phyloP scores from a whole-genome alignment of 2,113 vertebrate species.

The Pseudorhombus dupliciocellatus region DNA sequence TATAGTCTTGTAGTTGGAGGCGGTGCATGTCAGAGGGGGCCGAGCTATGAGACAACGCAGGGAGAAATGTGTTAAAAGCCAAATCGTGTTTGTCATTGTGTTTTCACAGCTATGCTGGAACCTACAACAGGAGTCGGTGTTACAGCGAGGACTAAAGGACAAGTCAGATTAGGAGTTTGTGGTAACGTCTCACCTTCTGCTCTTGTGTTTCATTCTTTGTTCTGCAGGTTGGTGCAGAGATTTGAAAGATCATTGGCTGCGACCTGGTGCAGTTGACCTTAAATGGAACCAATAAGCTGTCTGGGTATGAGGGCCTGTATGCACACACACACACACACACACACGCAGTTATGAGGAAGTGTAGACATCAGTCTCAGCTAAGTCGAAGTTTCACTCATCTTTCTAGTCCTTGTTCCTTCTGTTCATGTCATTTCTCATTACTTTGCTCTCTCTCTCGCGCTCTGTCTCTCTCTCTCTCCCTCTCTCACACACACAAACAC shows the following conservation, averaged over 20 bases:
- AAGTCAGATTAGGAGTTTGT: background rate
- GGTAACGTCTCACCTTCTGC: constrained; percentile 26
- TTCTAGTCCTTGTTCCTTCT: constrained; percentile 56
- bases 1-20: constrained; percentile 8
- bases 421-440: constrained; percentile 29
- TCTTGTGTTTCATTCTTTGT: constrained; percentile 30
- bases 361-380: constrained; percentile 80
- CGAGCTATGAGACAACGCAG: constrained; percentile 11
- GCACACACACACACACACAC: constrained; percentile 15
- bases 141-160: background rate
- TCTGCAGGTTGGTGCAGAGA: constrained; percentile 47
- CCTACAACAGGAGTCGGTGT: constrained; percentile 35
- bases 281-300: constrained; percentile 2
- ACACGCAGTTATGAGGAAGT: constrained; percentile 33
- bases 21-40: background rate
- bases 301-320: constrained; percentile 26
- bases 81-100: constrained; percentile 64
- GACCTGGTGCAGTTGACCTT: constrained; percentile 15
- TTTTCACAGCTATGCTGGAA: constrained; percentile 47
- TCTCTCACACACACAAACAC: background rate
- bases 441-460: constrained; percentile 69
- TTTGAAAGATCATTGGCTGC: constrained; percentile 6
- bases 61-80: constrained; percentile 61
- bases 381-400: constrained; percentile 79
- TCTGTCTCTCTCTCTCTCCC: background rate